Evolutionary conservation across 2,888 invertebrate species (phyloP).

Genomic region (Dyspetes luteomarginatus): DNA sequence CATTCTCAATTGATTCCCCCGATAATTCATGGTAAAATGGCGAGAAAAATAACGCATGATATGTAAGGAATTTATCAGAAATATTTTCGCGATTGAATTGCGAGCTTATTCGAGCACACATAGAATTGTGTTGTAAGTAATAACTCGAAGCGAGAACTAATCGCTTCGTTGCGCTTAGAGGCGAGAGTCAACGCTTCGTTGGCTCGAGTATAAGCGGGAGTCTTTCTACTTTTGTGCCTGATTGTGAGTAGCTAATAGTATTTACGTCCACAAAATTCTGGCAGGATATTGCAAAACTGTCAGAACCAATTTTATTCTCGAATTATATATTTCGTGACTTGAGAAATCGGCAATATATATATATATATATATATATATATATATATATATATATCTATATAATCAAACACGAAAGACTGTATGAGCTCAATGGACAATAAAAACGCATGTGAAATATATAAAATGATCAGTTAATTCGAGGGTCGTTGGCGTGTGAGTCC

Average conservation of each 20-base stretch:
- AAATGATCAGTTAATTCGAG: too few relatives aligned
- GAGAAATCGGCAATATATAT: too few relatives aligned
- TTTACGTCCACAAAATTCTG: slow-evolving; percentile 16
- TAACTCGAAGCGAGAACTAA: slow-evolving; percentile 44
- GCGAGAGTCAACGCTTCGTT: too few relatives aligned
- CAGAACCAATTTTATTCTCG: neutral
- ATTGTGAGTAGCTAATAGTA: slow-evolving; percentile 27
- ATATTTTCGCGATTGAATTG: slow-evolving; percentile 11
- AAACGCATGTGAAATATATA: too few relatives aligned
- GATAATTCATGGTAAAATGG: neutral
- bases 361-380: too few relatives aligned
- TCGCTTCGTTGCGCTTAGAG: slow-evolving; percentile 48
- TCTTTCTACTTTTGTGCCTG: neutral
- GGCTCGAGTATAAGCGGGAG: slow-evolving; percentile 36
- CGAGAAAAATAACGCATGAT: neutral
- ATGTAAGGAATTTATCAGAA: neutral
- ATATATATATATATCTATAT: too few relatives aligned
- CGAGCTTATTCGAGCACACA: slow-evolving; percentile 11
- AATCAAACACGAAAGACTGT: too few relatives aligned
- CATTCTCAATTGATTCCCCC: neutral
- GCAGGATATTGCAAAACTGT: neutral
- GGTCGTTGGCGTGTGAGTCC: too few relatives aligned
- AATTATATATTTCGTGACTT: neutral
- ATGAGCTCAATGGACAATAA: too few relatives aligned
- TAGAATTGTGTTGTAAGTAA: slow-evolving; percentile 11